Conservation (phyloP, 2,797 vertebrate genomes). For the Synaphobranchus kaupii region DNA sequence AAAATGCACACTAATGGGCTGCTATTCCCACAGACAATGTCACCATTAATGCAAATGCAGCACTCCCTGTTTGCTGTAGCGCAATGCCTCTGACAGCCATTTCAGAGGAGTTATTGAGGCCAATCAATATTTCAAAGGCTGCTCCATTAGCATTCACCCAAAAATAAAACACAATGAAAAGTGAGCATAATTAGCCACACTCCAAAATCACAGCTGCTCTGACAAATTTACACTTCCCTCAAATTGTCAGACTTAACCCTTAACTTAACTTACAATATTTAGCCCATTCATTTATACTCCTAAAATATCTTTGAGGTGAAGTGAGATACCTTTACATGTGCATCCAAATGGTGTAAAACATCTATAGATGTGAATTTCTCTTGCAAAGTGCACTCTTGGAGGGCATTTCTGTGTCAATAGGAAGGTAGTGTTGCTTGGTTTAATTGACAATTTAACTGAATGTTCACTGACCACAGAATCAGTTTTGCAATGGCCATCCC, state of each 20-base stretch:
- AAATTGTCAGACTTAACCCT: background rate
- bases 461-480: too few relatives aligned
- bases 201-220: background rate
- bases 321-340: background rate
- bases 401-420: background rate
- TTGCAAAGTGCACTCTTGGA: background rate
- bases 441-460: background rate
- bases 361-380: background rate
- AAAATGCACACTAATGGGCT: background rate
- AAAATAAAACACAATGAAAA: constrained; percentile 1
- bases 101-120: background rate
- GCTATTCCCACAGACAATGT: background rate
- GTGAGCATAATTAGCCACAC: background rate
- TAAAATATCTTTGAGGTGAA: background rate
- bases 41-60: background rate
- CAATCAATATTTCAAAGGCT: background rate
- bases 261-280: background rate
- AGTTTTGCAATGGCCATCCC: too few relatives aligned
- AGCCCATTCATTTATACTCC: background rate
- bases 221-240: background rate
- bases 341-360: background rate
- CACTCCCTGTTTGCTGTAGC: background rate
- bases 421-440: background rate
- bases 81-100: background rate
- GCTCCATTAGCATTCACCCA: background rate